These are phyloP conservation scores for Oncorhynchus keta DNA, from an alignment of 2,113 vertebrate species.

Conservation along the genomic window DNA sequence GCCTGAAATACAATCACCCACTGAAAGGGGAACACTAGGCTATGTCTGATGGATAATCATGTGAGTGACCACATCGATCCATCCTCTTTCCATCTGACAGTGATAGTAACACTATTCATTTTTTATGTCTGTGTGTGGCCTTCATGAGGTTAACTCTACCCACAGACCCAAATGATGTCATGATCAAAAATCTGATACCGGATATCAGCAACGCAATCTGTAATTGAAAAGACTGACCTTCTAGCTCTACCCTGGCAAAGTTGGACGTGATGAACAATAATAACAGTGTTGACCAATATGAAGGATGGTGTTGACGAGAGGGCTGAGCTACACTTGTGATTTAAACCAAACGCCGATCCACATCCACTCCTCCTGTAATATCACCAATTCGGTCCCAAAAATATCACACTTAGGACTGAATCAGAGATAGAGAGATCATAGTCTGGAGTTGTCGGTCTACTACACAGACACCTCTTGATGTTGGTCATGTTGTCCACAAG, in stretches of 20 bases:
- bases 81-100: slow-evolving; percentile 12
- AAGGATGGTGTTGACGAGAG: slow-evolving; percentile 33
- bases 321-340: slow-evolving; percentile 1
- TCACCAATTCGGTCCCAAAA: background rate
- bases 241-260: slow-evolving; percentile 51
- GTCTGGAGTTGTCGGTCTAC: too few relatives aligned
- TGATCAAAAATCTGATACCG: slow-evolving; percentile 62
- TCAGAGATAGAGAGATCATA: too few relatives aligned
- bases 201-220: slow-evolving; percentile 69
- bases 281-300: slow-evolving; percentile 44
- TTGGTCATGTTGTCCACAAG: too few relatives aligned
- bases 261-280: slow-evolving; percentile 56
- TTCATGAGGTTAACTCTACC: slow-evolving; percentile 51
- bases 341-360: background rate
- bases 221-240: slow-evolving; percentile 75
- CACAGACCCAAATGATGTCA: slow-evolving; percentile 51
- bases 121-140: slow-evolving; percentile 21
- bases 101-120: slow-evolving; percentile 17
- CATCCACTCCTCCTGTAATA: background rate
- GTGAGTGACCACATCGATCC: background rate
- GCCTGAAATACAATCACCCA: background rate
- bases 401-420: background rate
- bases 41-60: slow-evolving; percentile 9
- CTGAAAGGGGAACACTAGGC: background rate
- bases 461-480: too few relatives aligned